Evolutionary conservation across 2,888 invertebrate genomes (phyloP).

Genomic region (Xanthorhoe spadicearia): DNA sequence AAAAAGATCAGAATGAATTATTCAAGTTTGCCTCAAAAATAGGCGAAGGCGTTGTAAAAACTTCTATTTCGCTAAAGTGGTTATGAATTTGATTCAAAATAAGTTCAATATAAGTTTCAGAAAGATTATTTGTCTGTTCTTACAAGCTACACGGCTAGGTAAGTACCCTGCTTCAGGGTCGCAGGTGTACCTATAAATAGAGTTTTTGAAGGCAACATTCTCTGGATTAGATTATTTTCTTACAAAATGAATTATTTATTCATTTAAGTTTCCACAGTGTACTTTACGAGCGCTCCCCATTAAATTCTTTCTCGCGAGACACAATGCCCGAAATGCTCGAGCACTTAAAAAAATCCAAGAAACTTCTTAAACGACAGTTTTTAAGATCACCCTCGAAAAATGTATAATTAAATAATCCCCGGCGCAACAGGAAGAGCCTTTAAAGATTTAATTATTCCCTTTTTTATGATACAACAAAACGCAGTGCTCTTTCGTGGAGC

Average conservation of each 20-base stretch:
- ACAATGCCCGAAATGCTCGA: constrained; percentile 36
- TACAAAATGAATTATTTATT: constrained; percentile 10
- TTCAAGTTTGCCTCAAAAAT: too few relatives aligned
- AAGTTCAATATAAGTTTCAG: too few relatives aligned
- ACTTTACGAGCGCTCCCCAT: constrained; percentile 35
- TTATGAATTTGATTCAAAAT: too few relatives aligned
- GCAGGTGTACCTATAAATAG: not conserved
- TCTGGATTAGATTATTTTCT: not conserved
- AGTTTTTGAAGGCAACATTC: not conserved
- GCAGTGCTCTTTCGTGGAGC: constrained; percentile 38
- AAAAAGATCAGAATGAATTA: too few relatives aligned
- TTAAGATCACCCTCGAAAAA: constrained; percentile 46
- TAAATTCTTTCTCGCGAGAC: constrained; percentile 36
- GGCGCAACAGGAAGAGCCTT: constrained; percentile 46
- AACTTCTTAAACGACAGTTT: constrained; percentile 47
- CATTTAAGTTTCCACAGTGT: constrained; percentile 23
- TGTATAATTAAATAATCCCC: constrained; percentile 51
- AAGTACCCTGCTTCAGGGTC: too few relatives aligned
- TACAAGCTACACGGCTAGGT: too few relatives aligned
- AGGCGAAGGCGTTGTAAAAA: too few relatives aligned
- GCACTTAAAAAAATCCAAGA: constrained; percentile 40
- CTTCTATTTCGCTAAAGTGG: too few relatives aligned
- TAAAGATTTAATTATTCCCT: constrained; percentile 57
- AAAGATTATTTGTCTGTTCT: too few relatives aligned
- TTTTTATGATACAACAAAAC: constrained; percentile 51